A percentile compares a stretch with the other conserved stretches of the same genome.
These are phyloP conservation scores for Saguinus imperator DNA, from an alignment of 2,113 vertebrate genomes.

Conservation along the genomic window DNA sequence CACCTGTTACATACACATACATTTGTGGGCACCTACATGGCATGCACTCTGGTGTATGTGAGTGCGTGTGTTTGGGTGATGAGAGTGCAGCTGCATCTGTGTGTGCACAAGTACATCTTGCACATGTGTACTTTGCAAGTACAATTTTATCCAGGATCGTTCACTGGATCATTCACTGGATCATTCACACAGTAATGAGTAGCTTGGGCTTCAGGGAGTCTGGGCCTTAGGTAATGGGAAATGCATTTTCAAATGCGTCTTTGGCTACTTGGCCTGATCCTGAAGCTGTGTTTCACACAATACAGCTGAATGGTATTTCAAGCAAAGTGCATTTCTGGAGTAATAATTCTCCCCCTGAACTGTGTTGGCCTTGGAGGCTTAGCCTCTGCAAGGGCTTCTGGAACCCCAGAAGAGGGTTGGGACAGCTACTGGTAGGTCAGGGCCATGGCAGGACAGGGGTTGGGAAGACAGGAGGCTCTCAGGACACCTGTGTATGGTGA, in stretches of 20 bases:
- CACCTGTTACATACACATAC: too few relatives aligned
- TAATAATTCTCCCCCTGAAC: neutral
- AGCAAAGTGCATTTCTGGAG: neutral
- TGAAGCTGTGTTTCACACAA: neutral
- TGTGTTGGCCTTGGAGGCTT: neutral
- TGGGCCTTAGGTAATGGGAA: constrained; percentile 55
- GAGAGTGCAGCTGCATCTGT: neutral
- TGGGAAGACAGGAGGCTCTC: neutral
- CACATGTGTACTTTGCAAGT: neutral
- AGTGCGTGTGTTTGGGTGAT: neutral
- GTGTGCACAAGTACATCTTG: neutral
- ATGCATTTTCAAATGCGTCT: neutral
- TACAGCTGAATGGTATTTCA: neutral
- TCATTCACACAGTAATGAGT: neutral
- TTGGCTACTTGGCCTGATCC: neutral
- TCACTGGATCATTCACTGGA: too few relatives aligned
- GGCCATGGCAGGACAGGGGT: neutral
- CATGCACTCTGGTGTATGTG: neutral
- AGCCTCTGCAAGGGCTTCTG: neutral
- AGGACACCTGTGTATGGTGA: neutral
- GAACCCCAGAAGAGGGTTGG: neutral
- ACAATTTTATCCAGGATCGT: neutral
- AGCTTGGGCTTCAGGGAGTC: neutral
- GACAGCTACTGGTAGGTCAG: neutral
- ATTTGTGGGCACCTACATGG: neutral